Evolutionary conservation across 2,113 vertebrate genomes (phyloP), one percentile per base, ranked within the genome.

Genomic region (Paramormyrops kingsleyae): DNA sequence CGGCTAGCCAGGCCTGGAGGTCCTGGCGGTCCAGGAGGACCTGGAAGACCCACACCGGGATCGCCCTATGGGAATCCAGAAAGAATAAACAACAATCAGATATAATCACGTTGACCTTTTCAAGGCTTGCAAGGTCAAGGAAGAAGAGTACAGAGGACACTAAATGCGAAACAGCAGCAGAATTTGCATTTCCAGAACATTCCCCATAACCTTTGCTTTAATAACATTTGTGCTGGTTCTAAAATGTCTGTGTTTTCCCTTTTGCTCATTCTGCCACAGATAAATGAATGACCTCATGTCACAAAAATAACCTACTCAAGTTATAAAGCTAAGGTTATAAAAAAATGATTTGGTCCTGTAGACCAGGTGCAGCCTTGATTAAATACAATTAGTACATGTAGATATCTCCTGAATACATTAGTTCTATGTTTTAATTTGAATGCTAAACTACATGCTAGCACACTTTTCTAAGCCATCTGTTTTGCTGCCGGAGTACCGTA

Each of bases 1-100:
- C 95, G 52, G 59, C 83, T 92, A 12, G 93, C 39, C 27, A 77
- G 93, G 47, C 95, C 97, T 70, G 94, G 3, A 0, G 91, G 94
- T 89, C 96, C 96, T n/a, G 96, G 96, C 39, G 93, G 95, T 1
- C 97, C 97, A 3, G 96, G 96, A 2, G 89, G 95, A 19, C 97
- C 97, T 31, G 95, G 94, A 0, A 95, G 47, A 80, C 96, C 95
- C 59, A 96, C 91, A 12, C 95, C 96, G 90, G 92, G 46, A 92
- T 97, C 96, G 47, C 96, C 96, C 97, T 98, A 90, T 91, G 91
- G 91, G 87, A 92, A 27, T 90, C 89, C 89, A 19, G 46, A 9
- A 12, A 50, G 15, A 49, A 24, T 27, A 70, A 31, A 52, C 47
- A 52, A 42, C 35, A 35, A 80, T 80, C 74, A 80, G 56, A 88